Base-by-base conservation (phyloP, 1,140 invertebrate genomes). In the Anoplolepis gracilipes region DNA sequence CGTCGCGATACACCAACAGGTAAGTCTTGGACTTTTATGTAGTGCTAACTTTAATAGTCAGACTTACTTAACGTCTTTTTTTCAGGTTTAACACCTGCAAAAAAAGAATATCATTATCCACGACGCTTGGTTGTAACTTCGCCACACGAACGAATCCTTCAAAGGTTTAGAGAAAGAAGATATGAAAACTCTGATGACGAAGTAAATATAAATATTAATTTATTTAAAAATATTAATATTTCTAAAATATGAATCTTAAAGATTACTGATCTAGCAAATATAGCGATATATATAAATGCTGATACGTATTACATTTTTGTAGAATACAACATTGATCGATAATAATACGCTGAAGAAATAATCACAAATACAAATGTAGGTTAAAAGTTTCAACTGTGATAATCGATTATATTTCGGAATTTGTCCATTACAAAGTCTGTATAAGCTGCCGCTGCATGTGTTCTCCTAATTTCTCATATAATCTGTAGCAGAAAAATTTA, bases 381-480 rank as follows among this genome's bases (percentile, higher is more conserved):
- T 79, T 79, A 57, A 65, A 28, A 11, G 3, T 1, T 78, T 39
- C 6, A 57, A 53, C 5, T 55, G n/a, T n/a, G 76, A 22, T 39
- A 79, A 78, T 69, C 49, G 25, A 10, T 42, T 79, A 62, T 10
- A 79, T 79, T 69, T 70, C 96, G 87, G 85, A 90, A 93, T 76
- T 98, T 97, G 89, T 98, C 97, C 85, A 97, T 96, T 64, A 99
- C 97, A 92, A 98, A 99, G 84, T 99, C 97, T 8, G 97, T 97
- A 93, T 98, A 99, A 11, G 98, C 98, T 65, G 97, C 97, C 0
- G 98, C 98, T 2, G 99, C 98, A 91, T 98, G 25, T 96, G 96
- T 93, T 99, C 97, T 55, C 96, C 96, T 4, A 98, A 95, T 94
- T 97, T 98, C 92, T 99, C 98, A 95, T 99, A 99, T 67, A 99